Conservation (phyloP, 2,888 invertebrate species). For the Thereva nobilitata region DNA sequence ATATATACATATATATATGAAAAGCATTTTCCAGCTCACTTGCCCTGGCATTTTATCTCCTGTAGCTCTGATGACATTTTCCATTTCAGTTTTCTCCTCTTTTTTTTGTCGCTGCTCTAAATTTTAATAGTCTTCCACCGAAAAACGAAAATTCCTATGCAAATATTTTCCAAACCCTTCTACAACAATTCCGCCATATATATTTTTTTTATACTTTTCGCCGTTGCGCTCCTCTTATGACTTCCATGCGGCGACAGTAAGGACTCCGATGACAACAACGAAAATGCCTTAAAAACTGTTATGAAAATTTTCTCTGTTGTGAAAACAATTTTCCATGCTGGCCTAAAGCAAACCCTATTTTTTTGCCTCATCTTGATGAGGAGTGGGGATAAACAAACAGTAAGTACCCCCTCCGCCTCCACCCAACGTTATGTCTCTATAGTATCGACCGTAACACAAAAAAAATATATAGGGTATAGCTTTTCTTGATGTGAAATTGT, state of each 20-base stretch:
- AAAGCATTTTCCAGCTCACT: slow-evolving; percentile 17
- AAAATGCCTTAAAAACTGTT: background rate
- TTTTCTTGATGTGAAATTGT: no score
- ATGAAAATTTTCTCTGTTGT: slow-evolving; percentile 12
- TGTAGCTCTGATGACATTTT: slow-evolving; percentile 21
- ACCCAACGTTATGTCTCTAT: no score
- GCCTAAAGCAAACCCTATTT: slow-evolving; percentile 1
- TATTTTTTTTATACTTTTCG: no score
- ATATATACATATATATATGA: background rate
- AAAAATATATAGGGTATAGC: no score
- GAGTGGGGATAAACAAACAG: slow-evolving; percentile 11
- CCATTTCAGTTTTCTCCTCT: background rate
- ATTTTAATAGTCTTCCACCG: slow-evolving; percentile 11
- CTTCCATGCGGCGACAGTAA: no score
- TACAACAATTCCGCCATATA: background rate
- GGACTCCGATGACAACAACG: no score
- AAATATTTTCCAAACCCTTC: slow-evolving; percentile 29
- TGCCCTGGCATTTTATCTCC: slow-evolving; percentile 13
- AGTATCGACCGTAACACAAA: no score
- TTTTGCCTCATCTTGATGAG: background rate
- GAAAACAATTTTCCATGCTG: slow-evolving; percentile 26
- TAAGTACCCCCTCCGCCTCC: background rate
- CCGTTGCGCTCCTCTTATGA: no score
- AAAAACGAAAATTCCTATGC: slow-evolving; percentile 20
- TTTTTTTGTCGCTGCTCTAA: background rate